Conservation (phyloP, 2,888 invertebrate genomes). For the Macaria notata region DNA sequence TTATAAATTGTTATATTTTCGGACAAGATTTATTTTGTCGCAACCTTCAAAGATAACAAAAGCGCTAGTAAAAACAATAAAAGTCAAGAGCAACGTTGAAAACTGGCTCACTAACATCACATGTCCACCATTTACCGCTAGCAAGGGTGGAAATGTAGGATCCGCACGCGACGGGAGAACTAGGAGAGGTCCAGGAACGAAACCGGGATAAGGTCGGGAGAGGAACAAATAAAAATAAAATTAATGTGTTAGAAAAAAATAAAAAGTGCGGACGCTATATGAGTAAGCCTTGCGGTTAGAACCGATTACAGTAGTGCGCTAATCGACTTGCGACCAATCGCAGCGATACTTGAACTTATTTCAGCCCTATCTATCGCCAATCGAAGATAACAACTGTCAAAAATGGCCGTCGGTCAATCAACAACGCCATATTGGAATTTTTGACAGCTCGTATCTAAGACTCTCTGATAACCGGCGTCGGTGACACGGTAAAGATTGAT, state of each 20-base stretch:
- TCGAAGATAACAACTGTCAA: conserved; percentile 23
- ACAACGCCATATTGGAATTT: conserved; percentile 17
- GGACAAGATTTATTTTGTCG: neutral
- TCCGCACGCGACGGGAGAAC: conserved; percentile 46
- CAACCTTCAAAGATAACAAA: conserved; percentile 33
- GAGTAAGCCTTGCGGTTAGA: conserved; percentile 34
- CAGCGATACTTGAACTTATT: conserved; percentile 10
- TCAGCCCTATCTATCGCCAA: conserved; percentile 15
- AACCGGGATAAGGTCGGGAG: conserved; percentile 47
- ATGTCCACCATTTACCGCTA: conserved; percentile 30
- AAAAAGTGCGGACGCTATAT: conserved; percentile 50
- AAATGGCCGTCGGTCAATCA: conserved; percentile 14
- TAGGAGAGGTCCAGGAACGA: conserved; percentile 45
- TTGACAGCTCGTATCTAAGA: conserved; percentile 22
- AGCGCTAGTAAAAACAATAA: conserved; percentile 59
- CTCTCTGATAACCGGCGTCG: conserved; percentile 18
- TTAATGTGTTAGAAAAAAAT: conserved; percentile 41
- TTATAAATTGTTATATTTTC: neutral
- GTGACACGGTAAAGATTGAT: conserved; percentile 35
- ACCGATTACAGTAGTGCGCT: conserved; percentile 14
- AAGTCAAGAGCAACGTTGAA: conserved; percentile 33
- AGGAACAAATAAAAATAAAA: conserved; percentile 43
- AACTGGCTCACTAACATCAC: conserved; percentile 26
- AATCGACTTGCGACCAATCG: conserved; percentile 16
- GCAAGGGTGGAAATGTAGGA: conserved; percentile 27